Evolutionary conservation across 1,140 invertebrate genomes (phyloP), one percentile per base, ranked within the genome.

Genomic region (Pteromalus puparum): DNA sequence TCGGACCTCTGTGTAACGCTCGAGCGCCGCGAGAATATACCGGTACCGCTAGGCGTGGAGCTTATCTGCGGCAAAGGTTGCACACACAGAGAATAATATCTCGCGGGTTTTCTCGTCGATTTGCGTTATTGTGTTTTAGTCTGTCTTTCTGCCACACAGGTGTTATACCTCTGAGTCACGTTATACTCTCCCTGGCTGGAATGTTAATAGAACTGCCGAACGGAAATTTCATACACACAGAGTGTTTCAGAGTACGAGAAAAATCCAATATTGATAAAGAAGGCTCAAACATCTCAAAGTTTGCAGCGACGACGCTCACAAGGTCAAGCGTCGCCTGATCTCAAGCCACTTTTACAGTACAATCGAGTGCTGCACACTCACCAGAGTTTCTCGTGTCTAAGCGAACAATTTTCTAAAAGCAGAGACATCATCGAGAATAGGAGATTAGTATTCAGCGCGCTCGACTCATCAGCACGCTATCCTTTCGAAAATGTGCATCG

Each of bases 51-150:
- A 74, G 10, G 7, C 21, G 15, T 18, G 12, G 18, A 34, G 30
- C 72, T 74, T 74, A 74, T 74, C 72, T 21, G 13, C 24, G 15
- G 26, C 26, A 34, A 74, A 74, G 72, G 72, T 74, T 74, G 21
- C 34, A 42, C 72, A n/a, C 18, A 21, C 5, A 48, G 70, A 28
- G 26, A 13, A 28, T n/a, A n/a, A n/a, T n/a, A n/a, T 65, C 61
- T 24, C 70, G 70, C 15, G 7, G 72, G 34, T 38, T 74, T 65
- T 70, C 67, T 28, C 10, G 26, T 70, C 10, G 67, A 34, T 74
- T 74, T 21, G 34, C 72, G 15, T n/a, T 42, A 74, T 74, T 38
- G 72, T 30, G 38, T 73, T 74, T n/a, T 0, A n/a, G 30, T 7
- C 12, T 70, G 10, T 70, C 28, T 30, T 30, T 13, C 15, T 30